A percentile compares a stretch with the other conserved stretches of the same genome.
phyloP scores from a whole-genome alignment of 2,888 invertebrate genomes.

The Junonia oenone region DNA sequence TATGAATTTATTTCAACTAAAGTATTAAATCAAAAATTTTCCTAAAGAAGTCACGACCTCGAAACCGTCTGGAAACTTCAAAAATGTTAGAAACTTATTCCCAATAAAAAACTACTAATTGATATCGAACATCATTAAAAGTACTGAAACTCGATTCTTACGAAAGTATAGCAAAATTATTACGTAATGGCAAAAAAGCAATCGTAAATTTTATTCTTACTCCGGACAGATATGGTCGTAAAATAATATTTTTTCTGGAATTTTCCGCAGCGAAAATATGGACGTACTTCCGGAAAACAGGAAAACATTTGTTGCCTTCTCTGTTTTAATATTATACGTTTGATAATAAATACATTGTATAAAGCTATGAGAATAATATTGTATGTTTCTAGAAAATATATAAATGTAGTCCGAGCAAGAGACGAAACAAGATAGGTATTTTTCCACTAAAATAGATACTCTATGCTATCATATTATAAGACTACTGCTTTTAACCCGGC shows the following conservation, averaged over 20 bases:
- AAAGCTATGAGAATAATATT: background rate
- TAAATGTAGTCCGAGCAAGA: too few species aligned
- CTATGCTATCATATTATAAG: too few species aligned
- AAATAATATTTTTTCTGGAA: background rate
- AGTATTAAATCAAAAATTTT: too few species aligned
- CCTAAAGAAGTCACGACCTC: too few species aligned
- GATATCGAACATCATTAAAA: background rate
- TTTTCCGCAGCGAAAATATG: background rate
- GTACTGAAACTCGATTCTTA: background rate
- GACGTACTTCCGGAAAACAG: constrained; percentile 1
- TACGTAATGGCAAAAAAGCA: background rate
- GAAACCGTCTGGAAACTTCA: too few species aligned
- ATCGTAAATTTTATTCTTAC: background rate
- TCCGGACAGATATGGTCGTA: background rate
- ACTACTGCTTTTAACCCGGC: too few species aligned
- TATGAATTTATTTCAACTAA: too few species aligned
- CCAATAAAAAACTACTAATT: background rate
- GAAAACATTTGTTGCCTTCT: background rate
- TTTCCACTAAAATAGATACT: too few species aligned
- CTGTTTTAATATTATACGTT: background rate
- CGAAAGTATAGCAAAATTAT: background rate
- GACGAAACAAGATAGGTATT: too few species aligned
- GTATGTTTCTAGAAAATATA: background rate
- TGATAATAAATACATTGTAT: background rate
- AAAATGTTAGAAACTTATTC: too few species aligned